A percentile compares a stretch with the other conserved stretches of the same genome.
These are phyloP conservation scores for Sternotherus odoratus DNA, from an alignment of 2,797 vertebrate species.

Conservation along the genomic window DNA sequence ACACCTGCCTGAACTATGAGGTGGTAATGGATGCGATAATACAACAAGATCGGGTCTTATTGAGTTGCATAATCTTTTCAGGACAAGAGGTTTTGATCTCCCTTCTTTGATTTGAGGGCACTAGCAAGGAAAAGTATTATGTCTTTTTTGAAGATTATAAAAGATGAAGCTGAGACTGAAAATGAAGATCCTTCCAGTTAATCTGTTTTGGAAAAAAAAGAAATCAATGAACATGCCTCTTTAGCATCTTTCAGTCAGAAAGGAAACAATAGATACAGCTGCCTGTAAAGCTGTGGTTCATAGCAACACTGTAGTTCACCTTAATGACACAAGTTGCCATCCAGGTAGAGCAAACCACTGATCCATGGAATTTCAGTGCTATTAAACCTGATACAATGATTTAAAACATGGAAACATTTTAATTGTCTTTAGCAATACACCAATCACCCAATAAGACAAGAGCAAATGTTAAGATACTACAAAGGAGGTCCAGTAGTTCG, in stretches of 20 bases:
- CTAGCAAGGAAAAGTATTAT: conserved; percentile 44
- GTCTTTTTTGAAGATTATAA: conserved; percentile 55
- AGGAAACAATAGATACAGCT: conserved; percentile 22
- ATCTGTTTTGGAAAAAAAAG: conserved; percentile 59
- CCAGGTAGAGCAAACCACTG: not conserved
- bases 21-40: conserved; percentile 70
- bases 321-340: not conserved
- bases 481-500: not conserved
- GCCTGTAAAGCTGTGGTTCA: not conserved
- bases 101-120: conserved; percentile 50
- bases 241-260: conserved; percentile 77
- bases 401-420: not conserved
- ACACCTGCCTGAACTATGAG: conserved; percentile 72
- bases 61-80: conserved; percentile 85
- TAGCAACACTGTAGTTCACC: conserved; percentile 6
- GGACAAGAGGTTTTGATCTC: conserved; percentile 74
- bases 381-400: not conserved
- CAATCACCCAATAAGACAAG: not conserved
- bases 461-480: accelerated
- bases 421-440: not conserved
- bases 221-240: conserved; percentile 75
- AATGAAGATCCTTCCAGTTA: conserved; percentile 75
- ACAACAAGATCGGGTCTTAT: conserved; percentile 79
- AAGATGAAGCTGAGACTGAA: conserved; percentile 53
- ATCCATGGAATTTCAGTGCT: not conserved